Evolutionary conservation across 2,113 vertebrate species (phyloP).

Genomic region (Macaca mulatta): DNA sequence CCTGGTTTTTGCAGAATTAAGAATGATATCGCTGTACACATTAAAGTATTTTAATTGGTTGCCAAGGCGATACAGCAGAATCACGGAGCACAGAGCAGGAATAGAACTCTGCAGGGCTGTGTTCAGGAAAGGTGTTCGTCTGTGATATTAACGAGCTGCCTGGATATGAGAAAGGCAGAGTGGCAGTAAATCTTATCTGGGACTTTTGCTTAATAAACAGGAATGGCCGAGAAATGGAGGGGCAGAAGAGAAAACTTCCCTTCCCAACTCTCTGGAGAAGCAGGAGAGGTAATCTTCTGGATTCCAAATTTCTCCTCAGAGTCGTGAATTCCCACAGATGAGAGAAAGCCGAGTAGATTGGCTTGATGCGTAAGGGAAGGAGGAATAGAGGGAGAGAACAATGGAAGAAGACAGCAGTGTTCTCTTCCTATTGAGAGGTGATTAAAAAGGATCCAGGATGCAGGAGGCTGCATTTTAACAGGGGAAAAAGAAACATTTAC

Average conservation of each 20-base stretch:
- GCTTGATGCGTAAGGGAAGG: rapidly evolving
- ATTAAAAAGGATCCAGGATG: not conserved
- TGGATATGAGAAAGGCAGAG: not conserved
- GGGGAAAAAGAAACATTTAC: not conserved
- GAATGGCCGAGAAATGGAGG: not conserved
- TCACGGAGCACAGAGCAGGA: slow-evolving; percentile 75
- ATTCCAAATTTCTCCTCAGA: not conserved
- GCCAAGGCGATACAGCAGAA: slow-evolving; percentile 83
- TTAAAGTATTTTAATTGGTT: slow-evolving; percentile 82
- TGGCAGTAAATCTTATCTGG: not conserved
- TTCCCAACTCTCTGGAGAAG: not conserved
- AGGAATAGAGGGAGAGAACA: not conserved
- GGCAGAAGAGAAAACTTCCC: not conserved
- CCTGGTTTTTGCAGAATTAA: slow-evolving; percentile 77
- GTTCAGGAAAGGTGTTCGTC: slow-evolving; percentile 32
- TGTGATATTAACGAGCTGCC: not conserved
- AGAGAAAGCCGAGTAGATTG: not conserved
- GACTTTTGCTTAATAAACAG: slow-evolving; percentile 48
- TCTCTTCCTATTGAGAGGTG: not conserved
- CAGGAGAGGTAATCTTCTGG: not conserved
- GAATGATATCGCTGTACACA: slow-evolving; percentile 63
- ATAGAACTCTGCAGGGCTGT: slow-evolving; percentile 69
- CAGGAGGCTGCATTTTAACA: not conserved
- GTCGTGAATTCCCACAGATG: rapidly evolving
- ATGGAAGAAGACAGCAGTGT: rapidly evolving